Percentiles rank a stretch among this genome's conserved stretches.
These are phyloP conservation scores for Pristis pectinata DNA, from an alignment of 2,797 vertebrate genomes.

Conservation along the genomic window DNA sequence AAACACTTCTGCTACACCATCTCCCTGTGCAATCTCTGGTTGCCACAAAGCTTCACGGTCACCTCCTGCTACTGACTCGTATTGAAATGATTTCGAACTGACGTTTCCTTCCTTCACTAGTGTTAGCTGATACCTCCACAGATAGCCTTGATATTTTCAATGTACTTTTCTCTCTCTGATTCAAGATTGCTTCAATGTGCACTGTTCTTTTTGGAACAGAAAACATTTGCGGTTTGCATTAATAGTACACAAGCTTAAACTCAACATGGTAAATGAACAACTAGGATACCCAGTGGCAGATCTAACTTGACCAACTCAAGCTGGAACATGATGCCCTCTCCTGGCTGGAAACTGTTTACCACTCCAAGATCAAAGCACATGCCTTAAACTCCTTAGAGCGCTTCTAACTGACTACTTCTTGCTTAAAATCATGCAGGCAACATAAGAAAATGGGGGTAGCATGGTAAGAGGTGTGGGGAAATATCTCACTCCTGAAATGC, in stretches of 20 bases:
- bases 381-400: neutral
- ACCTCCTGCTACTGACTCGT: no score
- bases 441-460: neutral
- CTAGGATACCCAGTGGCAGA: neutral
- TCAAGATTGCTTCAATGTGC: neutral
- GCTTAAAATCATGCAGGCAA: neutral
- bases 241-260: neutral
- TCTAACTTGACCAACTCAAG: neutral
- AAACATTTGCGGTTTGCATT: neutral
- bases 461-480: no score
- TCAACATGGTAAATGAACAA: neutral
- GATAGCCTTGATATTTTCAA: neutral
- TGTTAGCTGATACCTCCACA: neutral
- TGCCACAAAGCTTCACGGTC: no score
- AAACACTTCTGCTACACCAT: neutral
- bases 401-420: neutral
- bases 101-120: neutral
- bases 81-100: neutral
- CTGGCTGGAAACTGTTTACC: neutral
- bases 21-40: no score
- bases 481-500: no score
- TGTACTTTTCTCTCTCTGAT: neutral
- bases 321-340: neutral
- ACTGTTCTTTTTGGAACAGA: neutral
- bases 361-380: neutral